phyloP scores from a whole-genome alignment of 37 sponge, comb jelly and placozoan species.

The Aplysina aerophoba region DNA sequence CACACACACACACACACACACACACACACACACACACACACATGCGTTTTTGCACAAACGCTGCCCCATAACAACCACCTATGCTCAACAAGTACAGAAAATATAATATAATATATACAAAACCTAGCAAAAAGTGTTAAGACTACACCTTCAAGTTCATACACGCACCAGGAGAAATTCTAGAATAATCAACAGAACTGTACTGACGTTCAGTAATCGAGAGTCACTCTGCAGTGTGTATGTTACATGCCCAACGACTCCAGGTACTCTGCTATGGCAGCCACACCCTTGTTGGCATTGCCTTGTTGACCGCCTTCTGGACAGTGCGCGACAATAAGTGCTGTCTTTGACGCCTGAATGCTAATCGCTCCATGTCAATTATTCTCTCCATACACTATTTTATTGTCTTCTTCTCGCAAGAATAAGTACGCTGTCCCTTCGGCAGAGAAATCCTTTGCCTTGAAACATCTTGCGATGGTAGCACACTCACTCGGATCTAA shows the following conservation, averaged over 20 bases:
- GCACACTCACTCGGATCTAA: conserved; percentile 32
- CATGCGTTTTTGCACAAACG: no score
- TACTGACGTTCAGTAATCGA: no score
- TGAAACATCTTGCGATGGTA: conserved; percentile 38
- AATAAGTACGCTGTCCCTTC: conserved; percentile 48
- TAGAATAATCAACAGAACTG: no score
- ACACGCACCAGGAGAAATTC: no score
- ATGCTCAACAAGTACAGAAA: no score
- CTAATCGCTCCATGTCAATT: conserved; percentile 43
- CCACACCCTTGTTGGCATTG: conserved; percentile 51
- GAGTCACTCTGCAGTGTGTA: no score
- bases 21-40: no score
- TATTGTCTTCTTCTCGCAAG: conserved; percentile 49
- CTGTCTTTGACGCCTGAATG: conserved; percentile 55
- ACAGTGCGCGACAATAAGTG: conserved; percentile 51
- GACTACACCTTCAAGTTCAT: no score
- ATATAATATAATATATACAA: no score
- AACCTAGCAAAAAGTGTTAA: no score
- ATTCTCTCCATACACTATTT: conserved; percentile 45
- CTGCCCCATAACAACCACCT: no score
- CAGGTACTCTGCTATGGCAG: conserved; percentile 43
- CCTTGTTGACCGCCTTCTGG: conserved; percentile 64
- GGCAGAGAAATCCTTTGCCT: conserved; percentile 35
- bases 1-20: no score
- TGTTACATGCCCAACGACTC: conserved; percentile 53